These are phyloP conservation scores for Heliangelus exortis DNA, from an alignment of 2,797 vertebrate genomes.

Conservation along the genomic window DNA sequence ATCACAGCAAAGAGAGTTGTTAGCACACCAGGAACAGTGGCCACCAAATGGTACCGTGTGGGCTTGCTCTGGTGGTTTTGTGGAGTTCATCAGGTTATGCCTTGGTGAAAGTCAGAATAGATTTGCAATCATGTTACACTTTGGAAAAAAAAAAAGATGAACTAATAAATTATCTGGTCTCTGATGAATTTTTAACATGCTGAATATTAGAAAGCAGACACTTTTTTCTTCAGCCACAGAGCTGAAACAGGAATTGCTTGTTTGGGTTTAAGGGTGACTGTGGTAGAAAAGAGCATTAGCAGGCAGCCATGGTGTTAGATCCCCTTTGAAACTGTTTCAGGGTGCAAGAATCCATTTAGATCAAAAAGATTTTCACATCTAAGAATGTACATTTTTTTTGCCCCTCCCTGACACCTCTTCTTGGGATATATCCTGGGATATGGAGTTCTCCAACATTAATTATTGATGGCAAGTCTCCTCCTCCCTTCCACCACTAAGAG, in stretches of 20 bases:
- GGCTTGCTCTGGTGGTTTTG: neutral
- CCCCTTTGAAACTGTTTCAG: neutral
- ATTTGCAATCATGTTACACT: neutral
- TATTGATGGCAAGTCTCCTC: neutral
- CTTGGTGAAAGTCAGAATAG: neutral
- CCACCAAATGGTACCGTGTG: neutral
- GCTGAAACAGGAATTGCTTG: neutral
- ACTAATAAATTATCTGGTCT: neutral
- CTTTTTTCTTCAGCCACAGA: neutral
- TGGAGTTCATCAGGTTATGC: neutral
- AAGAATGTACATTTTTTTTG: neutral
- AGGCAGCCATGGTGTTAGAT: neutral
- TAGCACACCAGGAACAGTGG: neutral
- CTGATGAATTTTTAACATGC: neutral
- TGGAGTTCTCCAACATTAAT: neutral
- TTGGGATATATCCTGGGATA: neutral
- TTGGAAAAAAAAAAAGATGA: neutral
- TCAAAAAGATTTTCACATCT: neutral
- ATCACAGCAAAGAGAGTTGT: neutral
- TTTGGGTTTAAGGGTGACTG: fast-evolving
- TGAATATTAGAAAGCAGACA: neutral
- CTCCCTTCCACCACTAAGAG: neutral
- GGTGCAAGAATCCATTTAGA: neutral
- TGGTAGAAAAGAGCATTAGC: fast-evolving
- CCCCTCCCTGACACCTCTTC: neutral